Evolutionary conservation across 2,888 invertebrate genomes (phyloP), one percentile per base, ranked within the genome.

Genomic region (Monochamus alternatus): DNA sequence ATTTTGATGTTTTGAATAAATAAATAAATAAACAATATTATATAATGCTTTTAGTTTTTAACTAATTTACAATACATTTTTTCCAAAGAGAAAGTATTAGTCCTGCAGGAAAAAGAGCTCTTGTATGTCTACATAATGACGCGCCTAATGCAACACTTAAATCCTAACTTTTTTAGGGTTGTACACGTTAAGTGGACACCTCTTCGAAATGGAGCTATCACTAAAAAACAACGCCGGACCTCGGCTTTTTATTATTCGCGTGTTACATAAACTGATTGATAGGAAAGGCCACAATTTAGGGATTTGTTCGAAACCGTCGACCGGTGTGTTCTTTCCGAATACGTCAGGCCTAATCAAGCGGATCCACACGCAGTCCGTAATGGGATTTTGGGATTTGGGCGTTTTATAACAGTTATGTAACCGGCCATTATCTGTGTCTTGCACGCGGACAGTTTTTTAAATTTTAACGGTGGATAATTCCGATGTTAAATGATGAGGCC

Each of bases 391-490:
- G 74, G 75, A 65, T 69, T 78, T 76, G 63, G 12, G 74, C 62
- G 69, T 77, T 77, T 76, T 73, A 75, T 74, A 73, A 12, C 75
- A 75, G 66, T 76, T 74, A 74, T 64, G 72, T 71, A 66, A 66
- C 73, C 74, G 65, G 62, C 70, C 75, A 76, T 78, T 78, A 78
- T 78, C 78, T 78, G 66, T 74, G 66, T 76, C 78, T 78, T 73
- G 78, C 79, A 80, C 76, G 73, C 74, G 75, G 77, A 52, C 65
- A 74, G 74, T 76, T 80, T 74, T 77, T 78, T 77, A n/a, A 78
- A 75, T 80, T 77, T 74, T 73, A 76, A 78, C 78, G 74, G 77
- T 73, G 68, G 67, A 60, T 82, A 80, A 78, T 83, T 81, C 82
- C 73, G 75, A 73, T 47, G 22, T 59, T 58, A 70, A 70, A 74